These are phyloP conservation scores for Pongo abelii DNA, from an alignment of 2,113 vertebrate species.

Conservation along the genomic window DNA sequence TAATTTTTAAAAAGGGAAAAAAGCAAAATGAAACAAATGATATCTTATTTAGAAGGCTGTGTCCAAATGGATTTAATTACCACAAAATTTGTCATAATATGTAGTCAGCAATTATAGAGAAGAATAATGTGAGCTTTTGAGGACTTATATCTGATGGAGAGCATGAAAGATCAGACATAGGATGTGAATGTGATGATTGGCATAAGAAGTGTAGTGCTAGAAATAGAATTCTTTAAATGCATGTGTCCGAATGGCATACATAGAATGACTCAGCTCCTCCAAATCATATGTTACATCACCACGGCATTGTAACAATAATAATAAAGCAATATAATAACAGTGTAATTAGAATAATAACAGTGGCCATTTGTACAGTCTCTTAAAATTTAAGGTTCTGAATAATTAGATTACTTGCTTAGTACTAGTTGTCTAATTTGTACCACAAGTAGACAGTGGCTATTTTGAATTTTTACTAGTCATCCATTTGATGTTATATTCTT, in stretches of 20 bases:
- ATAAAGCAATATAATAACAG: background rate
- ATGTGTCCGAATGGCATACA: background rate
- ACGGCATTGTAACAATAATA: background rate
- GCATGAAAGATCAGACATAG: background rate
- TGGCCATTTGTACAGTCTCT: background rate
- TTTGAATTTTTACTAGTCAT: background rate
- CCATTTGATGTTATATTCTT: background rate
- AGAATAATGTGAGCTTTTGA: conserved; percentile 25
- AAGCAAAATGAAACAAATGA: conserved; percentile 18
- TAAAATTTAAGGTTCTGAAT: background rate
- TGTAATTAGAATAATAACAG: background rate
- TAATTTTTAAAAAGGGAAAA: background rate
- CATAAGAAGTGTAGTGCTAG: background rate
- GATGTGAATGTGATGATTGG: background rate
- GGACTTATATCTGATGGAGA: background rate
- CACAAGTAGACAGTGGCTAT: background rate
- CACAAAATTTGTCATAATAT: background rate
- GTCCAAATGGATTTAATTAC: conserved; percentile 20
- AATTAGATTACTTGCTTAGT: background rate
- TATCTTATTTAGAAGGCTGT: background rate
- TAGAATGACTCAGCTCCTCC: background rate
- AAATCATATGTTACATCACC: background rate
- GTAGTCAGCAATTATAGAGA: background rate
- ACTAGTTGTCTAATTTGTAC: background rate
- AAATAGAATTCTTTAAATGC: conserved; percentile 28